These are phyloP conservation scores for Trematomus bernacchii DNA, from an alignment of 2,797 vertebrate species.

Conservation along the genomic window DNA sequence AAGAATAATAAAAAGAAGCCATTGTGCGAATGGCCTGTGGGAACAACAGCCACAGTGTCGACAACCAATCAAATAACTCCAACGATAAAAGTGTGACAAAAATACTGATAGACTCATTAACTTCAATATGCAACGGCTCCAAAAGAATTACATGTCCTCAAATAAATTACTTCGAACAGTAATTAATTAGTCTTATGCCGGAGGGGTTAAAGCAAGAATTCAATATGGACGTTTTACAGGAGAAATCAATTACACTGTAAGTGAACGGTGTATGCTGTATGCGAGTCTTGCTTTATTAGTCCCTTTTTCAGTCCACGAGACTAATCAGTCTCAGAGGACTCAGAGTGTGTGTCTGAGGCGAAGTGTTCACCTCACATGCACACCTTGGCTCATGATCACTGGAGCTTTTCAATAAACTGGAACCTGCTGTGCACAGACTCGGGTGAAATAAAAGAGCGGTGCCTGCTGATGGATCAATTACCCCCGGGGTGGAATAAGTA, in stretches of 20 bases:
- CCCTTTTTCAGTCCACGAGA: slow-evolving; percentile 8
- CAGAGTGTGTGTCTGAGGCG: slow-evolving; percentile 20
- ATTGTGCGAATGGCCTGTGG: not conserved
- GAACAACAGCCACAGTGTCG: slow-evolving; percentile 34
- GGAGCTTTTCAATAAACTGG: slow-evolving; percentile 18
- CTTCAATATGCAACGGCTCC: slow-evolving; percentile 10
- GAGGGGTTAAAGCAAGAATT: slow-evolving; percentile 8
- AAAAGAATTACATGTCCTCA: not conserved
- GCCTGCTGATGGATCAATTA: not conserved
- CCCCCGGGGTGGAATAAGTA: not conserved
- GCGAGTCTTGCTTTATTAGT: slow-evolving; percentile 24
- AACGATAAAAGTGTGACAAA: slow-evolving; percentile 37
- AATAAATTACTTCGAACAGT: slow-evolving; percentile 14
- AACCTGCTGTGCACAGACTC: not conserved
- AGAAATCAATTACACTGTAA: slow-evolving; percentile 33
- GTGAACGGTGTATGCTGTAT: slow-evolving; percentile 15
- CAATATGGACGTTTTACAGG: slow-evolving; percentile 31
- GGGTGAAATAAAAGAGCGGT: not conserved
- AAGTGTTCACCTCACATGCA: slow-evolving; percentile 25
- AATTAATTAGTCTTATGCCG: slow-evolving; percentile 25
- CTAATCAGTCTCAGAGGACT: slow-evolving; percentile 58
- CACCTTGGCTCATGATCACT: slow-evolving; percentile 24
- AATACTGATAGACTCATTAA: slow-evolving; percentile 58
- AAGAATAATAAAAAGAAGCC: slow-evolving; percentile 26
- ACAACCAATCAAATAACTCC: slow-evolving; percentile 40